These are phyloP conservation scores for Agonopterix subpropinquella DNA, from an alignment of 2,888 invertebrate genomes.

Conservation along the genomic window DNA sequence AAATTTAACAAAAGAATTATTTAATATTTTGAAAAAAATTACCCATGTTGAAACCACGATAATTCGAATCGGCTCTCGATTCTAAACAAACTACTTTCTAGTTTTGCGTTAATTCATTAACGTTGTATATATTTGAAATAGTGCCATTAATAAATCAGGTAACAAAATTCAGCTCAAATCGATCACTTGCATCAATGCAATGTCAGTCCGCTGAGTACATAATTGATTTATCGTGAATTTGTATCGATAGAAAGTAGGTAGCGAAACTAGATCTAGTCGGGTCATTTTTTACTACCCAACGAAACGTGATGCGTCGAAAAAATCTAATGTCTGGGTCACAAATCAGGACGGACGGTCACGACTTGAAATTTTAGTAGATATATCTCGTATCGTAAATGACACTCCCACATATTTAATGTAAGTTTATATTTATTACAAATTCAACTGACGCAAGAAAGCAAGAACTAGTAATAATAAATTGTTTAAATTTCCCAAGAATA, in stretches of 20 bases:
- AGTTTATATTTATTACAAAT: slow-evolving; percentile 12
- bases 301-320: slow-evolving; percentile 35
- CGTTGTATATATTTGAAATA: too few species aligned
- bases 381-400: background rate
- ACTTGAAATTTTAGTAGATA: background rate
- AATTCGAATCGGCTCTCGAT: too few species aligned
- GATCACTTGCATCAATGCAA: background rate
- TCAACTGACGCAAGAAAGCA: slow-evolving; percentile 16
- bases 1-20: too few species aligned
- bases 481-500: slow-evolving; percentile 48
- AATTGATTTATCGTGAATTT: slow-evolving; percentile 8
- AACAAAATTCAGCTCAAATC: background rate
- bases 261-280: slow-evolving; percentile 30
- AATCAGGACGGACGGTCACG: background rate
- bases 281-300: slow-evolving; percentile 44
- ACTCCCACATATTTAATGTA: background rate
- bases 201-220: background rate
- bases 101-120: too few species aligned
- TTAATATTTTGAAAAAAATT: too few species aligned
- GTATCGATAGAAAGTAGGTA: slow-evolving; percentile 31
- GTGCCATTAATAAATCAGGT: too few species aligned
- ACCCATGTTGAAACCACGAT: too few species aligned
- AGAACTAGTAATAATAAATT: slow-evolving; percentile 27
- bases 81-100: too few species aligned
- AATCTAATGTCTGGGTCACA: slow-evolving; percentile 30